Percentiles rank a stretch among this genome's conserved stretches.
phyloP scores from a whole-genome alignment of 2,113 vertebrate genomes.

The Lamprotornis superbus region DNA sequence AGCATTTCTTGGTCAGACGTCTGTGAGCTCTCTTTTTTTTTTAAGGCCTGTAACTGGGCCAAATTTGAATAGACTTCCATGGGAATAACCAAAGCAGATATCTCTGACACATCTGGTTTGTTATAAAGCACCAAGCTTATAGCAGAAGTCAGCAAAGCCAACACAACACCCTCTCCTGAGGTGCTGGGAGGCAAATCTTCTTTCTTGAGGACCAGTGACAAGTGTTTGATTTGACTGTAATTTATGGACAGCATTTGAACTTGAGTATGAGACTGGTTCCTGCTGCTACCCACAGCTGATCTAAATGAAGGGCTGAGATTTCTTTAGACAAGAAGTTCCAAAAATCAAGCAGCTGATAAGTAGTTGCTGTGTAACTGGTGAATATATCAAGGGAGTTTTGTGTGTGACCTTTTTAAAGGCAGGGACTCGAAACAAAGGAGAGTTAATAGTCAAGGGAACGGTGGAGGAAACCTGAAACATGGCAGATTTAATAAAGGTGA shows the following conservation, averaged over 20 bases:
- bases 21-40: neutral
- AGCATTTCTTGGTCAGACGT: neutral
- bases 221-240: neutral
- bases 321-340: neutral
- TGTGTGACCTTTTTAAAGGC: neutral
- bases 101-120: neutral
- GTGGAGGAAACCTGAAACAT: neutral
- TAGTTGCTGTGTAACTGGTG: neutral
- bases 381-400: neutral
- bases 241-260: neutral
- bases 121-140: neutral
- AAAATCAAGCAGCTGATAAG: neutral
- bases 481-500: neutral
- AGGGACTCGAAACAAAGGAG: neutral
- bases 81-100: neutral
- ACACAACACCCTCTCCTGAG: neutral
- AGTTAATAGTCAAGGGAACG: neutral
- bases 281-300: neutral
- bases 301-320: neutral
- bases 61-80: neutral
- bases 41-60: neutral
- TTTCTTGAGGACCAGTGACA: neutral
- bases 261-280: neutral
- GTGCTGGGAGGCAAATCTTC: neutral
- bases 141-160: neutral